Evolutionary conservation across 2,113 vertebrate genomes (phyloP), one percentile per base, ranked within the genome.

Genomic region (Phasianus colchicus): DNA sequence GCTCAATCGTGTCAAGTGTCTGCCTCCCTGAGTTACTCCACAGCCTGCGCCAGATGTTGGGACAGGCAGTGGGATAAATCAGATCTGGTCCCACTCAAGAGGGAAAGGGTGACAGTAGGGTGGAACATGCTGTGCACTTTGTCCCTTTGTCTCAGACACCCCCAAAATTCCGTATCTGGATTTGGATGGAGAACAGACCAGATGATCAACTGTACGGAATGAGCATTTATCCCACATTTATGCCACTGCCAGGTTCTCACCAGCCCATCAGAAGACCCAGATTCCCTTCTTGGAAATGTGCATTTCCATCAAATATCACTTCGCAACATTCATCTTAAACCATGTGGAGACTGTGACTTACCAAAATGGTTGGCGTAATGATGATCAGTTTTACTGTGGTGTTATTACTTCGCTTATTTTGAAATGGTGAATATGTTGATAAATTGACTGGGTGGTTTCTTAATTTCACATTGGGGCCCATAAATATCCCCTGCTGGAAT

Each of bases 1-100:
- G 30, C 11, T 74, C 19, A 9, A 3, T 17, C 0, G 0, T 17
- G 36, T 50, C 0, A 0, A 27, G 11, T 0, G 0, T 27, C 42
- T 67, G 11, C 47, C 55, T 32, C 7, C 20, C 1, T 1, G 6
- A 0, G 0, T 30, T 60, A 13, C 34, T 30, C 60, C 20, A 19
- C 57, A 43, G 47, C 18, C 60, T 36, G n/a, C 15, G 5, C 3
- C 13, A 32, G 13, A 20, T 19, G 29, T 4, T 32, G 25, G 21
- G 50, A 54, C 16, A 2, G 21, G 21, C 34, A 32, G 9, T 6
- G 63, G 11, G 48, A 42, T 19, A 12, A 11, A 54, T 17, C 36
- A 65, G 47, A 27, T 25, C 61, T 25, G 22, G 36, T 54, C 22
- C 30, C 4, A 24, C 10, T 52, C 32, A 18, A 5, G 32, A 14